Evolutionary conservation across 2,888 invertebrate genomes (phyloP).

Genomic region (Hermodice carunculata): DNA sequence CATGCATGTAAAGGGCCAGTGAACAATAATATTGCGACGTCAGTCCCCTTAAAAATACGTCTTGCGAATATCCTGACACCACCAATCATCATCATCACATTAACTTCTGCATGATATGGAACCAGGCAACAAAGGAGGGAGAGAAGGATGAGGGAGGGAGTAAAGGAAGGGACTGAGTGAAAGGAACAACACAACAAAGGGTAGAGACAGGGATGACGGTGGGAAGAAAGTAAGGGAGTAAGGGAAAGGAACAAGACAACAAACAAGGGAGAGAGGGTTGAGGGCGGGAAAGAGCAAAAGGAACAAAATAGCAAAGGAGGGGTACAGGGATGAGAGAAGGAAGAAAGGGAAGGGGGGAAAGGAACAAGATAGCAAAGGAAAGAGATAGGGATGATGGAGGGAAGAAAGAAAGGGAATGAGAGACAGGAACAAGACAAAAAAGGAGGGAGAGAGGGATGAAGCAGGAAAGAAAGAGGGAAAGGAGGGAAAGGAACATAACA

Average conservation of each 20-base stretch:
- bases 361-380: neutral
- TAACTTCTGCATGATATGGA: too few relatives aligned
- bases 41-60: too few relatives aligned
- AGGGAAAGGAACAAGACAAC: neutral
- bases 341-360: neutral
- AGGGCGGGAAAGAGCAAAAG: neutral
- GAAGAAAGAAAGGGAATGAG: neutral
- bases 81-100: too few relatives aligned
- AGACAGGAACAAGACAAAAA: neutral
- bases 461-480: too few relatives aligned
- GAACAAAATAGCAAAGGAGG: neutral
- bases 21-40: too few relatives aligned
- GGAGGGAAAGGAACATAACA: too few relatives aligned
- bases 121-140: neutral
- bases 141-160: neutral
- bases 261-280: neutral
- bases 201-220: neutral
- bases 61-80: too few relatives aligned
- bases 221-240: neutral
- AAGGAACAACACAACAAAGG: neutral
- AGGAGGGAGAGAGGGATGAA: slow-evolving; percentile 3
- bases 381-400: neutral
- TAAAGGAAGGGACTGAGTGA: neutral
- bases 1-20: too few relatives aligned
- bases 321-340: neutral